Base-by-base conservation (phyloP, 2,797 vertebrate genomes). In the Anguilla marmorata region DNA sequence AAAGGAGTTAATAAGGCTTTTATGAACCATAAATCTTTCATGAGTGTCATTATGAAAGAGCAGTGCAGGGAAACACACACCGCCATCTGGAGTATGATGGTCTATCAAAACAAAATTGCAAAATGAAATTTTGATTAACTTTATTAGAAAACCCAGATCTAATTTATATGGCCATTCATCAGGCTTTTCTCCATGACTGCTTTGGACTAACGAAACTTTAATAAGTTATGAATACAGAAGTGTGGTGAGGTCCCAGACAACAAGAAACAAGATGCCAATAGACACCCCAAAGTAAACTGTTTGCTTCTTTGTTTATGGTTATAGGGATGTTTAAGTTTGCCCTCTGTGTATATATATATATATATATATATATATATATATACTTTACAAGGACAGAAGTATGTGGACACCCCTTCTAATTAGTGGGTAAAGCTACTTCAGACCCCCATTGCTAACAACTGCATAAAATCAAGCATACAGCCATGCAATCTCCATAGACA, bases 111-210 rank as follows among this genome's bases (percentile, higher is more conserved):
- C 94, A 97, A 97, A 97, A 96, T 93, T 93, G 94, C 93, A 95
- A 95, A 97, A 98, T 97, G 93, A 96, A 96, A 96, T 96, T 96
- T 96, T 96, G 95, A 97, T 97, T 95, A 96, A 92, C 92, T 96
- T 96, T 95, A 97, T 97, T 97, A 96, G 96, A 94, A 95, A 94
- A 91, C 90, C 86, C 86, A 86, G 90, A 94, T 94, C 92, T 90
- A 93, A 94, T 96, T 96, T 96, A 95, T 93, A 91, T 80, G 94
- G 94, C 93, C 92, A 94, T 96, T 95, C 93, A 95, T 95, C 94
- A 94, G 89, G 85, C 91, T 92, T 94, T 95, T 94, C 94, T 92
- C 94, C 90, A 90, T 92, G 91, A 92, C 90, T 91, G 91, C 93
- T 92, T 86, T 88, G 91, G 93, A 92, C 93, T 89, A 83, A 86